Conservation (phyloP, 2,797 vertebrate species). For the Myripristis murdjan region DNA sequence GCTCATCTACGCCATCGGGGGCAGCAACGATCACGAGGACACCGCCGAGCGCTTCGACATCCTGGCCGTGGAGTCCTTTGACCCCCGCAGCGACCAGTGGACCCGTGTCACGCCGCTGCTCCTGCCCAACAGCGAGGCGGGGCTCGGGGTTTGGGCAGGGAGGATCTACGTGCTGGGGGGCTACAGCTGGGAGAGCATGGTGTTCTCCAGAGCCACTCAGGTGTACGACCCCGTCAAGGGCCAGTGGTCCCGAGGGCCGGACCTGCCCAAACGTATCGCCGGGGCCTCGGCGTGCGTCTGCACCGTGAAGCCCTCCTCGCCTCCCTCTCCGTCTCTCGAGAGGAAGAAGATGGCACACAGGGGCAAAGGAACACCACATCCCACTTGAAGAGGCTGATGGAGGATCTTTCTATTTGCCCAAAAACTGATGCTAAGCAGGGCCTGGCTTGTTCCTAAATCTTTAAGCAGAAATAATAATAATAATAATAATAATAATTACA, state of each 20-base stretch:
- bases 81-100: constrained; percentile 93
- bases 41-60: constrained; percentile 95
- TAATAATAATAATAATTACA: too few relatives aligned
- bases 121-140: constrained; percentile 94
- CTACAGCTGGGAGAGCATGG: constrained; percentile 95
- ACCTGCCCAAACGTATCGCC: constrained; percentile 91
- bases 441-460: neutral
- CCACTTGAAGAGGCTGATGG: constrained; percentile 41
- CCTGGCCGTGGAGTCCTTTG: constrained; percentile 92
- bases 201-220: constrained; percentile 93
- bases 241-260: constrained; percentile 89
- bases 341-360: constrained; percentile 78
- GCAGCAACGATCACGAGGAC: constrained; percentile 92
- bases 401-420: too few relatives aligned
- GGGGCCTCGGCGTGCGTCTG: constrained; percentile 95
- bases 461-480: too few relatives aligned
- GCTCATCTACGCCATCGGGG: constrained; percentile 92
- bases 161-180: constrained; percentile 95
- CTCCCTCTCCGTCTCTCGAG: constrained; percentile 49
- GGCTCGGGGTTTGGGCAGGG: constrained; percentile 89
- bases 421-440: too few relatives aligned
- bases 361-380: constrained; percentile 41
- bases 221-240: constrained; percentile 89
- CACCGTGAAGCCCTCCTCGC: constrained; percentile 79
- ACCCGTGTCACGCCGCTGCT: constrained; percentile 88